Evolutionary conservation across 2,888 invertebrate genomes (phyloP).

Genomic region (Gymnocheta viridis): DNA sequence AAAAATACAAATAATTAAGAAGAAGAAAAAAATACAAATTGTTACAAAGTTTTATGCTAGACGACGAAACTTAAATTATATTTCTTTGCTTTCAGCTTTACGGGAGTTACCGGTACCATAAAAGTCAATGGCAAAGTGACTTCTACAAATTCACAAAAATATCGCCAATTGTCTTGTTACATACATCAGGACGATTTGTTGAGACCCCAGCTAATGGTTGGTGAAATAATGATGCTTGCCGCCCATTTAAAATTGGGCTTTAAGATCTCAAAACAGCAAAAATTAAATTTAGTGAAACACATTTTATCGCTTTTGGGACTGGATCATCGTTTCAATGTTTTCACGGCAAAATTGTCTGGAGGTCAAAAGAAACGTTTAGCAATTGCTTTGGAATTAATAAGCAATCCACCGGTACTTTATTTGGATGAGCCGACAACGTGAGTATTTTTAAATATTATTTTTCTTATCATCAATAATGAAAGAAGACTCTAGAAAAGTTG

Average conservation of each 20-base stretch:
- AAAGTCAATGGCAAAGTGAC: slow-evolving; percentile 86
- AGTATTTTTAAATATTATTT: slow-evolving; percentile 76
- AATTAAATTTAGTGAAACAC: slow-evolving; percentile 88
- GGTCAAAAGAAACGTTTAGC: slow-evolving; percentile 92
- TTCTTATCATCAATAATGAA: background rate
- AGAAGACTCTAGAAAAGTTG: too few relatives aligned
- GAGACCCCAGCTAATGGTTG: slow-evolving; percentile 88
- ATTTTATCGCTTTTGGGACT: slow-evolving; percentile 89
- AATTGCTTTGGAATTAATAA: slow-evolving; percentile 91
- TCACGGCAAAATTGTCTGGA: slow-evolving; percentile 89
- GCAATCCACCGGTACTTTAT: slow-evolving; percentile 93
- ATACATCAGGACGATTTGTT: slow-evolving; percentile 92
- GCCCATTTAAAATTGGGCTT: slow-evolving; percentile 91
- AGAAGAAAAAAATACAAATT: background rate
- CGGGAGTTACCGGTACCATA: slow-evolving; percentile 88
- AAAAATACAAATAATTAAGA: background rate
- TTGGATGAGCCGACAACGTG: slow-evolving; percentile 94
- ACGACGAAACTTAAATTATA: background rate
- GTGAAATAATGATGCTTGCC: slow-evolving; percentile 92
- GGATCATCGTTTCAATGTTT: slow-evolving; percentile 86
- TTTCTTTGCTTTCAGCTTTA: slow-evolving; percentile 82
- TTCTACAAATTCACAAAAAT: slow-evolving; percentile 85
- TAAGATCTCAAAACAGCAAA: slow-evolving; percentile 86
- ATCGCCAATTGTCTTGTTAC: slow-evolving; percentile 90
- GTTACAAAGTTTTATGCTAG: background rate